Evolutionary conservation across 2,113 vertebrate species (phyloP), one percentile per base, ranked within the genome.

Genomic region (Hippocampus comes): DNA sequence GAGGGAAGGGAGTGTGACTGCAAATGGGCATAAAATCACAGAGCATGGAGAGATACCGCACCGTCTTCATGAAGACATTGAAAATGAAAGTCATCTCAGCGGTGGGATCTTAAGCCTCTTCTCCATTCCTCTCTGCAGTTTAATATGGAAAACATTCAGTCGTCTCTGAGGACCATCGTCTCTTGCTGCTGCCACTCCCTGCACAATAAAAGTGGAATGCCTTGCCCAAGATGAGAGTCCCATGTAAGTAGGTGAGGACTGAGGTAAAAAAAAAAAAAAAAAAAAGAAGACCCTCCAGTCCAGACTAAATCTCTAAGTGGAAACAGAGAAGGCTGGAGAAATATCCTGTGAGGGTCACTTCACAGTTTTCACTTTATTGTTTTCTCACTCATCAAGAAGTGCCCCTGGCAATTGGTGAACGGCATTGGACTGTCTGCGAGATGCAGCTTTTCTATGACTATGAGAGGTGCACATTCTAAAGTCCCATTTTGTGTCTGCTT

Each of bases 161-260:
- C 20, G 49, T 89, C 86, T 90, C 84, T 17, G 63, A 86, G 86
- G 87, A 82, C 76, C 69, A 77, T 86, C 68, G 68, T 87, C 78
- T 86, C 82, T 82, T 78, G 81, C 81, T 67, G 25, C 81, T 82
- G 86, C 85, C 86, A 82, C 81, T 86, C 78, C 86, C 84, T 80
- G 79, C 86, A 88, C 88, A 87, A 89, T 89, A 89, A 89, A 89
- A 84, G 80, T 81, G 84, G 74, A 79, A 82, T 81, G 78, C 80
- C 79, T 83, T 88, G 84, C 88, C 87, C 80, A 71, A 78, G 81
- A 87, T 83, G 87, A 86, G 83, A 80, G 73, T 89, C 86, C 85
- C 86, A 78, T 70, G 70, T 78, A 88, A 88, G 75, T 81, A 43
- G 46, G 75, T 71, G 76, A 83, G 82, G 71, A 88, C 75, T 82